Conservation (phyloP, 2,888 invertebrate genomes). For the Drosophila acutilabella region DNA sequence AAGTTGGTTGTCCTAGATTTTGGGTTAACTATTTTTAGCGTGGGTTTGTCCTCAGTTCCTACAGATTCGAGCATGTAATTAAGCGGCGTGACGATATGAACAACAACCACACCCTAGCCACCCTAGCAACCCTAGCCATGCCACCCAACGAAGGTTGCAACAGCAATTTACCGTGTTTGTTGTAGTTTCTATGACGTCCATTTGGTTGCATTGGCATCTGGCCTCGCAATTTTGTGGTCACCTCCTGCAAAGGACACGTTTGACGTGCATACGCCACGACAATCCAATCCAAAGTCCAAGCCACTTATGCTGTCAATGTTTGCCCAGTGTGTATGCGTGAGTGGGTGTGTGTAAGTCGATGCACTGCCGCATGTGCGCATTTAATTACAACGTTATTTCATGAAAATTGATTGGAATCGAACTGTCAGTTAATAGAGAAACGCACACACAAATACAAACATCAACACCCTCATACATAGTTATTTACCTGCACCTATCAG, state of each 20-base stretch:
- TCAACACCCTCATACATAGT: neutral
- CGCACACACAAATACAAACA: neutral
- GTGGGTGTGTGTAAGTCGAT: neutral
- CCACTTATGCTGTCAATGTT: slow-evolving; percentile 24
- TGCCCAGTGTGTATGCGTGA: neutral
- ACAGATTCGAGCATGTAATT: slow-evolving; percentile 9
- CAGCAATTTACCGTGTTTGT: slow-evolving; percentile 4
- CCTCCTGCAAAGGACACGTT: slow-evolving; percentile 62
- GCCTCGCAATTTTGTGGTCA: slow-evolving; percentile 33
- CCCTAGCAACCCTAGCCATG: no score
- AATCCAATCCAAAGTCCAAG: slow-evolving; percentile 14
- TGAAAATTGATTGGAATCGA: slow-evolving; percentile 64
- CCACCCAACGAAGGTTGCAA: slow-evolving; percentile 18
- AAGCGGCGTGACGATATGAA: slow-evolving; percentile 3
- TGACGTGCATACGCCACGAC: slow-evolving; percentile 54
- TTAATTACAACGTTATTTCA: slow-evolving; percentile 52
- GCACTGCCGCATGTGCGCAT: slow-evolving; percentile 23
- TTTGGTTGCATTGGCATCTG: slow-evolving; percentile 31
- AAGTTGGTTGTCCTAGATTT: slow-evolving; percentile 26
- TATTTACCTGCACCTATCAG: neutral
- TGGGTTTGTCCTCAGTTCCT: neutral
- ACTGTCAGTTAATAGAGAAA: slow-evolving; percentile 19
- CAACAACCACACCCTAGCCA: neutral
- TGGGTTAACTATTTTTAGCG: slow-evolving; percentile 26
- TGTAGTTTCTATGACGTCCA: slow-evolving; percentile 26